phyloP scores from a whole-genome alignment of 2,797 vertebrate genomes.

The Notolabrus celidotus region DNA sequence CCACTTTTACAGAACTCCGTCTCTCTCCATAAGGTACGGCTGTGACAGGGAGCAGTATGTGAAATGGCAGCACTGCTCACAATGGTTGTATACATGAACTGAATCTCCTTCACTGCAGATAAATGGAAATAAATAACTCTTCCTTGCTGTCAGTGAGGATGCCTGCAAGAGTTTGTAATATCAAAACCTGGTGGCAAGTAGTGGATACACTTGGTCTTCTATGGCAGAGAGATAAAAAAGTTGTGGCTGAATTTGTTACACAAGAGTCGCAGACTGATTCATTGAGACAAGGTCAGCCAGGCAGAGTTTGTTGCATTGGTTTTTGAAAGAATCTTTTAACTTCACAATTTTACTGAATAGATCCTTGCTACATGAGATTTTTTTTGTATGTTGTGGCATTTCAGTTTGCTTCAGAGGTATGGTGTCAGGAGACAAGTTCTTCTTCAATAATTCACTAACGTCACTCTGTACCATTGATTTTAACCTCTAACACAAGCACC shows the following conservation, averaged over 20 bases:
- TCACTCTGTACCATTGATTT: no score
- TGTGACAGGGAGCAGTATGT: slow-evolving; percentile 63
- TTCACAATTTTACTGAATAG: background rate
- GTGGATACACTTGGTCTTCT: slow-evolving; percentile 23
- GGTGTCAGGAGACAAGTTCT: background rate
- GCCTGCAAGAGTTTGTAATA: slow-evolving; percentile 26
- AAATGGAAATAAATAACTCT: slow-evolving; percentile 25
- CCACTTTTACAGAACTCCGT: slow-evolving; percentile 71
- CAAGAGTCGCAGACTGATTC: background rate
- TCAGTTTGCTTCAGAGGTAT: background rate
- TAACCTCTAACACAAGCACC: no score
- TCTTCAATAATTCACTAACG: background rate
- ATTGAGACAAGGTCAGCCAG: slow-evolving; percentile 9
- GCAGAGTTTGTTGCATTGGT: background rate
- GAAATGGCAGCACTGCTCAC: slow-evolving; percentile 47
- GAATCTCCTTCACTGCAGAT: slow-evolving; percentile 37
- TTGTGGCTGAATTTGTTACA: background rate
- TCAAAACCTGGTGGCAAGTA: slow-evolving; percentile 24
- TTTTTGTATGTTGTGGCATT: background rate
- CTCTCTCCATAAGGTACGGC: slow-evolving; percentile 58
- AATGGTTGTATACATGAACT: slow-evolving; percentile 60
- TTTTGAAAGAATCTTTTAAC: slow-evolving; percentile 12
- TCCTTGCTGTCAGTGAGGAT: slow-evolving; percentile 29
- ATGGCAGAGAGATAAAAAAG: slow-evolving; percentile 1
- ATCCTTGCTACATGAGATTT: background rate